Evolutionary conservation across 1,140 invertebrate species (phyloP).

Genomic region (Nylanderia fulva): DNA sequence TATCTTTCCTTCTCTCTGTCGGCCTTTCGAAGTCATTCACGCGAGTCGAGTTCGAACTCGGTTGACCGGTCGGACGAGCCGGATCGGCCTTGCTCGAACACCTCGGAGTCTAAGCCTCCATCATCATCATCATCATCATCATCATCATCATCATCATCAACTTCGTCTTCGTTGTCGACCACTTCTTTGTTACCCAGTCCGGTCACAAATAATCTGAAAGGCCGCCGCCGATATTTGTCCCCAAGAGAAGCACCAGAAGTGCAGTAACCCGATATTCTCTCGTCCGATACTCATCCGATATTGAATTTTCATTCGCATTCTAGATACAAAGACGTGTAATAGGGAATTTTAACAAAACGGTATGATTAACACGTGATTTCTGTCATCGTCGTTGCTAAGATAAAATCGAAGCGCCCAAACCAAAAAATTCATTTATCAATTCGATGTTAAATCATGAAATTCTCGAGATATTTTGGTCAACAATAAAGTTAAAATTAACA

Average conservation of each 20-base stretch:
- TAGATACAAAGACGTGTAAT: not conserved
- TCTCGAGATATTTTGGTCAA: too few species aligned
- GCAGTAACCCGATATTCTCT: not conserved
- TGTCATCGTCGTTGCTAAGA: too few species aligned
- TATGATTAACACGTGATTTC: too few species aligned
- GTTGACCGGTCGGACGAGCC: constrained; percentile 77
- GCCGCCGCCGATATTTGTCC: not conserved
- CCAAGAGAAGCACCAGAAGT: not conserved
- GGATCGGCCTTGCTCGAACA: constrained; percentile 74
- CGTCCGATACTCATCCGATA: not conserved
- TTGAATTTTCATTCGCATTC: constrained; percentile 1
- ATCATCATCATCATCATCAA: not conserved
- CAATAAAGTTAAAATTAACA: too few species aligned
- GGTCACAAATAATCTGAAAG: not conserved
- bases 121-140: constrained; percentile 71
- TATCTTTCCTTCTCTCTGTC: constrained; percentile 7
- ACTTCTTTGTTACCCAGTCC: constrained; percentile 58
- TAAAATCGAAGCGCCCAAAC: too few species aligned
- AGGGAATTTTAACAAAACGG: too few species aligned
- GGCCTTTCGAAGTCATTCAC: constrained; percentile 62
- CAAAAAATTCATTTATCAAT: too few species aligned
- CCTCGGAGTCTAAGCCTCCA: constrained; percentile 72
- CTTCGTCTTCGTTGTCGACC: not conserved
- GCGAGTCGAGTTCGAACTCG: constrained; percentile 68
- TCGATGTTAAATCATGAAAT: too few species aligned